Base-by-base conservation (phyloP, 2,888 invertebrate genomes). In the Coleophora deauratella region DNA sequence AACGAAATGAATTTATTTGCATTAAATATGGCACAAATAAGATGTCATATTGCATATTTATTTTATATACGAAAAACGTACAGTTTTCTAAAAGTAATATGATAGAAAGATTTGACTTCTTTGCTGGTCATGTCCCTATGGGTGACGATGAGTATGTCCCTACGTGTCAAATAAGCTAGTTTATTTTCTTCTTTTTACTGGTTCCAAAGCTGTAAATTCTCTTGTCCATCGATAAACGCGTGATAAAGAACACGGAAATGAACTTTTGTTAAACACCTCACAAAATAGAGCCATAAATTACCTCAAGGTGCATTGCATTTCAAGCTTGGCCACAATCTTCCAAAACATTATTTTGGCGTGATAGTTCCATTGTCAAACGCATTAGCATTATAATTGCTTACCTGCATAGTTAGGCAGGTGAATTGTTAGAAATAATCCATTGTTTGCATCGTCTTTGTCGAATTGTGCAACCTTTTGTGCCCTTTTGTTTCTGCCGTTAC, bases 361-460 rank as follows among this genome's bases (percentile, higher is more conserved):
- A 62, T 62, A 67, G 65, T 63, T 65, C 67, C 67, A 73, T 79
- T 81, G 75, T 84, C 62, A 65, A 53, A 51, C 52, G 49, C 56
- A 80, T 80, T 80, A 78, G 64, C 81, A 81, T 84, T 72, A 81
- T 79, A 84, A 84, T 82, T 71, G 67, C 60, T 73, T 82, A 84
- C 81, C 84, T 84, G 81, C 66, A 58, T 61, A 60, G 51, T 66
- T 62, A 54, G 55, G 63, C 81, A 82, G 81, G 84, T 82, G 79
- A 69, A 77, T 74, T 73, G 71, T 66, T 62, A 47, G 51, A 56
- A 59, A 54, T 55, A 44, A 45, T 53, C 21, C 63, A 63, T 73
- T 71, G 70, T 74, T 62, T 65, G 62, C 52, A 52, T 46, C 52
- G 52, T 54, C 55, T 64, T 72, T 71, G 69, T 69, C 57, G 62